phyloP scores from a whole-genome alignment of 2,888 invertebrate species.

The Isotomurus palustris region DNA sequence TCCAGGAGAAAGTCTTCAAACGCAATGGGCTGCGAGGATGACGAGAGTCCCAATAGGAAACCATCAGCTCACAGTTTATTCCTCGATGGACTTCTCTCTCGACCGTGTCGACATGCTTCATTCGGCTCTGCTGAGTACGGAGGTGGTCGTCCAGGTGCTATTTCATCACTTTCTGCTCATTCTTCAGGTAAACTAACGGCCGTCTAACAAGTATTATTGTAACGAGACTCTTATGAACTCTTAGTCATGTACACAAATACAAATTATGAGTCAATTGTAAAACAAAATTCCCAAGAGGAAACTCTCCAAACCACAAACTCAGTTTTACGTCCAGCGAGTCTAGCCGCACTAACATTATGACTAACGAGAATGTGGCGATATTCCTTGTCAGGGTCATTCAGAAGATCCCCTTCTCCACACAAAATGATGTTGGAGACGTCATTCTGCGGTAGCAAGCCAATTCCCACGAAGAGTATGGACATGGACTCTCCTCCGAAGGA shows the following conservation, averaged over 20 bases:
- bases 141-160: constrained; percentile 36
- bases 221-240: too few relatives aligned
- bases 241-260: too few relatives aligned
- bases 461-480: constrained; percentile 55
- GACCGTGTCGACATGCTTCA: constrained; percentile 38
- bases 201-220: too few relatives aligned
- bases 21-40: neutral
- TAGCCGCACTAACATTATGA: too few relatives aligned
- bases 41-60: constrained; percentile 31
- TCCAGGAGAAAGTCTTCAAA: constrained; percentile 13
- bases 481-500: constrained; percentile 42
- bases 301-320: too few relatives aligned
- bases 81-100: constrained; percentile 39
- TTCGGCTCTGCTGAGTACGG: constrained; percentile 41
- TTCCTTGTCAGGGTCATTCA: neutral
- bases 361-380: neutral
- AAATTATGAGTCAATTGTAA: too few relatives aligned
- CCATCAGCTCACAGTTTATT: constrained; percentile 44
- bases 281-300: too few relatives aligned
- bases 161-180: constrained; percentile 38
- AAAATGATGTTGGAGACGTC: constrained; percentile 84
- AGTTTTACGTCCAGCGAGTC: too few relatives aligned
- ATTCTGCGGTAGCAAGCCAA: constrained; percentile 80
- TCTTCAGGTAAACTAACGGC: constrained; percentile 35
- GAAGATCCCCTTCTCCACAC: constrained; percentile 70